Base-by-base conservation (phyloP, 2,888 invertebrate species). In the Watsonalla cultraria region DNA sequence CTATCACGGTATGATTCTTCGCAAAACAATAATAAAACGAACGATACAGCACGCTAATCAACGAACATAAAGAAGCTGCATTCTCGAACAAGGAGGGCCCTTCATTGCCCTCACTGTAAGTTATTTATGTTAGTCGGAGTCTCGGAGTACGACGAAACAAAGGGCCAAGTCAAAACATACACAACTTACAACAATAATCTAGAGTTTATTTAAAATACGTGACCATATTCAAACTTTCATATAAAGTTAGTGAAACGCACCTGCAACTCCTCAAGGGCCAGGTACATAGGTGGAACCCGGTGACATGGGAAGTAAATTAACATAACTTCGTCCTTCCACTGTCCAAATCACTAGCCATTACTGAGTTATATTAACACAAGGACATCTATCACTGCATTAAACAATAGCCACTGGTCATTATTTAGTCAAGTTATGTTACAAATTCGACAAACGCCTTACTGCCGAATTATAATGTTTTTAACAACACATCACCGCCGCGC, bases 271-370 rank as follows among this genome's bases (percentile, higher is more conserved):
- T 24, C 72, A 69, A 76, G 78, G 74, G 71, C 78, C 88, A 86
- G 89, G 86, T 83, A 86, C 76, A 80, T 82, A 86, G 86, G 85
- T 86, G 77, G 76, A 84, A 79, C 85, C 82, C 86, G 86, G 88
- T 87, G 85, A 82, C 83, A 84, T 83, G 76, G 76, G 79, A 72
- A 77, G 77, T 75, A 76, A 79, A 86, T 86, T 86, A 89, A 76
- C 89, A 88, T 87, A 86, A 83, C 85, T 84, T 84, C 80, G 86
- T 86, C 84, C 85, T 81, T 72, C 71, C 78, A 82, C 84, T 72
- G 74, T 72, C 64, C 68, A 72, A 59, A 76, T 78, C 82, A 84
- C 82, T 72, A 61, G 78, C 79, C 86, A 87, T 89, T 78, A 73
- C 78, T 79, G 59, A 60, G 11, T 61, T 62, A 66, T 65, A 63